Percentiles rank a stretch among this genome's conserved stretches.
phyloP scores from a whole-genome alignment of 1,140 invertebrate species.

The Bursaphelenchus mucronatus region DNA sequence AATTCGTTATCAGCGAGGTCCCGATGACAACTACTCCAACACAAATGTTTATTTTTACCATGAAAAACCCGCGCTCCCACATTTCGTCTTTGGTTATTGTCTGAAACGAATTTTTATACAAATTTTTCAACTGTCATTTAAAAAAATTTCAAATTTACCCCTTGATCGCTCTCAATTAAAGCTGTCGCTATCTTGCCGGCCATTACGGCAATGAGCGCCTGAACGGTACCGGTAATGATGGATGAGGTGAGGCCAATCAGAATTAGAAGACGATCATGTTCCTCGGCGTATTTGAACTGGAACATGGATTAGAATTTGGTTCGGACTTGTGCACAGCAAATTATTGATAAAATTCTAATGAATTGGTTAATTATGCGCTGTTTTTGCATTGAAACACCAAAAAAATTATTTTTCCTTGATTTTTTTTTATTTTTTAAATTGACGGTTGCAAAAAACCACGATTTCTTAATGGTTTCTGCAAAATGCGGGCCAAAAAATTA shows the following conservation, averaged over 20 bases:
- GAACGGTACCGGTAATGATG: constrained; percentile 1
- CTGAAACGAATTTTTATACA: neutral
- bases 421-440: too few species aligned
- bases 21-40: neutral
- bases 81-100: neutral
- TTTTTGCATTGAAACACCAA: too few species aligned
- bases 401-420: too few species aligned
- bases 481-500: too few species aligned
- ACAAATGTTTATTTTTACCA: neutral
- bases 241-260: neutral
- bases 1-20: constrained; percentile 42
- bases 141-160: neutral
- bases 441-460: too few species aligned
- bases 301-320: neutral
- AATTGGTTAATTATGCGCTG: too few species aligned
- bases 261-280: neutral
- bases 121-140: neutral
- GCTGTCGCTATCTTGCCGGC: neutral
- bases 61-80: neutral
- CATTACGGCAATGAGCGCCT: neutral
- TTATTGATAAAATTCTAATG: too few species aligned
- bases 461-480: too few species aligned
- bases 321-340: too few species aligned
- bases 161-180: neutral
- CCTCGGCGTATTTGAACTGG: neutral